These are phyloP conservation scores for Gnathonemus echidnorhynchus DNA, from an alignment of 2,113 vertebrate genomes.

Conservation along the genomic window DNA sequence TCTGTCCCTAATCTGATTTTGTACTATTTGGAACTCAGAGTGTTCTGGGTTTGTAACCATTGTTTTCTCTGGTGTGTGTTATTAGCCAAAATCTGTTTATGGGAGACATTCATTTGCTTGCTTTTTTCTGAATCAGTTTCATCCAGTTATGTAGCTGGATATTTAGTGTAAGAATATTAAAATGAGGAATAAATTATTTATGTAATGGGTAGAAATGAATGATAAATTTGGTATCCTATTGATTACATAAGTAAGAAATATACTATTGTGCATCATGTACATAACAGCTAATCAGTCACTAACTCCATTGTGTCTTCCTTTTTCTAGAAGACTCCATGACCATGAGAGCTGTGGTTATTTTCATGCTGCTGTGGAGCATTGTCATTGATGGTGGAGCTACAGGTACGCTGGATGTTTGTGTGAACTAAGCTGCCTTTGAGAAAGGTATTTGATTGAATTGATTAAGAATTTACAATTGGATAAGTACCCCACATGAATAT, in stretches of 20 bases:
- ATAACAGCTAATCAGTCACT: background rate
- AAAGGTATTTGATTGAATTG: background rate
- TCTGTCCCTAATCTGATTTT: background rate
- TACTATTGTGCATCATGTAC: background rate
- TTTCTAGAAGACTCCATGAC: background rate
- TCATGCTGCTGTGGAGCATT: background rate
- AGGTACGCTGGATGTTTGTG: background rate
- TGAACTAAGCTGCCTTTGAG: background rate
- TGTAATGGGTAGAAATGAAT: background rate
- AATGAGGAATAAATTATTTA: background rate
- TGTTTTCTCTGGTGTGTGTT: background rate
- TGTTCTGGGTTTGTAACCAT: background rate
- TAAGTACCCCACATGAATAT: background rate
- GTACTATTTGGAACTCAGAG: background rate
- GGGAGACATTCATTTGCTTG: background rate
- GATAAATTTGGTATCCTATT: background rate
- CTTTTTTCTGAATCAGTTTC: background rate
- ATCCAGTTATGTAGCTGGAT: background rate
- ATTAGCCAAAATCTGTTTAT: background rate
- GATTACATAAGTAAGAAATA: background rate
- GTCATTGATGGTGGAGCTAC: background rate
- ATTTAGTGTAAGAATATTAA: background rate
- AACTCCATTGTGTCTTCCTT: background rate
- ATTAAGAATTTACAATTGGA: background rate
- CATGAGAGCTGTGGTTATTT: background rate